Percentiles rank a stretch among this genome's conserved stretches.
phyloP scores from a whole-genome alignment of 2,888 invertebrate species.

The Empis livida region DNA sequence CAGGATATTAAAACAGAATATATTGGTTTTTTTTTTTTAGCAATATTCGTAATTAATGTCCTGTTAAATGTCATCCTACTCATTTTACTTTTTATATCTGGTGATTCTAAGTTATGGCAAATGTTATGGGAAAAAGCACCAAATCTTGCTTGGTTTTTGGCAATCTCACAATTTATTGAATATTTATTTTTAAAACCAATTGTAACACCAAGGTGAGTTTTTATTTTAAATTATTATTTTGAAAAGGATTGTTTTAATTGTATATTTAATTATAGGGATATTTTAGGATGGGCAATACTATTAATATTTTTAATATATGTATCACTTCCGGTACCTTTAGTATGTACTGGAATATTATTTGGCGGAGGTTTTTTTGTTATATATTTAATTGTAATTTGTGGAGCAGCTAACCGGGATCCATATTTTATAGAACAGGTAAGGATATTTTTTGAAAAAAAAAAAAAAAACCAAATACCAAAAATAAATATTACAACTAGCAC shows the following conservation, averaged over 20 bases:
- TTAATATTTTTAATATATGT: conserved; percentile 61
- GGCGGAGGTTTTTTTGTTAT: conserved; percentile 47
- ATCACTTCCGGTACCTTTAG: conserved; percentile 54
- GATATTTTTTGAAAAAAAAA: too few species aligned
- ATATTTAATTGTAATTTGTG: conserved; percentile 46
- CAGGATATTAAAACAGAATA: neutral
- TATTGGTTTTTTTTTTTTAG: conserved; percentile 10
- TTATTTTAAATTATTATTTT: neutral
- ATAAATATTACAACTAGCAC: too few species aligned
- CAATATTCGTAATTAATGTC: conserved; percentile 31
- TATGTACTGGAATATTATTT: conserved; percentile 44
- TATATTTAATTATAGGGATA: conserved; percentile 38
- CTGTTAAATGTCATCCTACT: conserved; percentile 28
- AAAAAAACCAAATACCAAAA: too few species aligned
- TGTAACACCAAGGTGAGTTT: conserved; percentile 31
- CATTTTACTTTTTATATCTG: conserved; percentile 18
- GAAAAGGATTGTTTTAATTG: neutral
- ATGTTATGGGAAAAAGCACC: conserved; percentile 37
- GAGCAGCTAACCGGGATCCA: conserved; percentile 41
- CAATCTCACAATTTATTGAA: conserved; percentile 46
- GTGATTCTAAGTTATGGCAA: conserved; percentile 35
- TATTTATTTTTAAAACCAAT: conserved; percentile 47
- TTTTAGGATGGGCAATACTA: conserved; percentile 58
- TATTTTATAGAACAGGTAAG: conserved; percentile 40
- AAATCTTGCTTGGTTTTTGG: conserved; percentile 46